Percentiles rank a stretch among this genome's conserved stretches.
These are phyloP conservation scores for Rafetus swinhoei DNA, from an alignment of 2,113 vertebrate genomes.

Conservation along the genomic window DNA sequence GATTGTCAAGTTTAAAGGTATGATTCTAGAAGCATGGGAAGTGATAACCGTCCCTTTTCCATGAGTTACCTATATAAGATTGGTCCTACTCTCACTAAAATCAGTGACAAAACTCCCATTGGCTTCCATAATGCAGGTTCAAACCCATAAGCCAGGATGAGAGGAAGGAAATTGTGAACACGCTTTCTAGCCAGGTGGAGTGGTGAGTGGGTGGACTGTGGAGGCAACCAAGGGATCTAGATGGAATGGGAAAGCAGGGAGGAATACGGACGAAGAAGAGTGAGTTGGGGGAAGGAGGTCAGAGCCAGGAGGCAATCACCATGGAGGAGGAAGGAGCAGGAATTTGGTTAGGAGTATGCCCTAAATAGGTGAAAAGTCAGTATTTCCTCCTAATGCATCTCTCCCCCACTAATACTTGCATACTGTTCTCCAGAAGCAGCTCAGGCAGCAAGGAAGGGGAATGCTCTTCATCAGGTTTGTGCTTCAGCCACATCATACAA, in stretches of 20 bases:
- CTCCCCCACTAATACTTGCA: neutral
- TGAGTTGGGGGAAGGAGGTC: neutral
- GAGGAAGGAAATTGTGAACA: neutral
- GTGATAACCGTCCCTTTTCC: neutral
- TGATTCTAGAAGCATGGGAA: neutral
- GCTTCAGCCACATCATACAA: neutral
- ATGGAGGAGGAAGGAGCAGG: neutral
- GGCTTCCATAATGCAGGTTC: neutral
- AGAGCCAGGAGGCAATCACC: neutral
- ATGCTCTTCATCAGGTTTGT: neutral
- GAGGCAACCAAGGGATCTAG: neutral
- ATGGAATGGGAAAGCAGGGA: neutral
- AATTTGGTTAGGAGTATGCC: neutral
- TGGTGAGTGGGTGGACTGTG: neutral
- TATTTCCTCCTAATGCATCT: neutral
- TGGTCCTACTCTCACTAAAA: neutral
- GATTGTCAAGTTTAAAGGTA: neutral
- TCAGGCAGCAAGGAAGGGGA: neutral
- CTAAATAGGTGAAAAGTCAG: neutral
- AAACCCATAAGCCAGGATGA: neutral
- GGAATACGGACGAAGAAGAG: neutral
- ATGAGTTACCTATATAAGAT: neutral
- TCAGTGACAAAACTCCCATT: neutral
- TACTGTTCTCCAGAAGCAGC: neutral
- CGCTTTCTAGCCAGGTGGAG: neutral